phyloP scores from a whole-genome alignment of 1,140 invertebrate species.

The Asobara japonica region DNA sequence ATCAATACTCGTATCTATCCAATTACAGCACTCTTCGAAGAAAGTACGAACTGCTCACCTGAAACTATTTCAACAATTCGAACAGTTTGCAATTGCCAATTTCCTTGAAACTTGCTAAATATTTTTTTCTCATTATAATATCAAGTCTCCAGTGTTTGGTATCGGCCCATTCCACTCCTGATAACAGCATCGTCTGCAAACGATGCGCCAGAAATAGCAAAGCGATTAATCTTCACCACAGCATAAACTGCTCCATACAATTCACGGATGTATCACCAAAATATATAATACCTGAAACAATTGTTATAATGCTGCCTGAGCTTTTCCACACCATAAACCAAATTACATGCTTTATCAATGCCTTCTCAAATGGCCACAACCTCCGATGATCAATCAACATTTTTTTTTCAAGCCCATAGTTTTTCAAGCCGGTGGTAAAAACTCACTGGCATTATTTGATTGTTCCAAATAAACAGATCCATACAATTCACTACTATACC shows the following conservation, averaged over 20 bases:
- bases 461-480: too few species aligned
- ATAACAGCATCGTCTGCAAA: neutral
- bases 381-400: neutral
- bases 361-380: neutral
- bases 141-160: too few species aligned
- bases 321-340: slow-evolving; percentile 45
- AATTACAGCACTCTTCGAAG: too few species aligned
- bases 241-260: neutral
- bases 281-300: slow-evolving; percentile 63
- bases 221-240: neutral
- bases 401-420: neutral
- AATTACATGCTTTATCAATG: slow-evolving; percentile 35
- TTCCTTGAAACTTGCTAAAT: too few species aligned
- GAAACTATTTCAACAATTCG: too few species aligned
- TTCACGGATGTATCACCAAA: neutral
- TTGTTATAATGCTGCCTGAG: slow-evolving; percentile 66
- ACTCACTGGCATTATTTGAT: slow-evolving; percentile 67
- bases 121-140: too few species aligned
- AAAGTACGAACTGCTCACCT: too few species aligned
- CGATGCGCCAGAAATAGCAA: neutral
- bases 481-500: neutral
- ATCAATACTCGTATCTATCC: too few species aligned
- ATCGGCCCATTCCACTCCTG: neutral
- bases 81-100: too few species aligned
- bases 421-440: slow-evolving; percentile 23